phyloP scores from a whole-genome alignment of 2,888 invertebrate species.

The Bombylius discolor region DNA sequence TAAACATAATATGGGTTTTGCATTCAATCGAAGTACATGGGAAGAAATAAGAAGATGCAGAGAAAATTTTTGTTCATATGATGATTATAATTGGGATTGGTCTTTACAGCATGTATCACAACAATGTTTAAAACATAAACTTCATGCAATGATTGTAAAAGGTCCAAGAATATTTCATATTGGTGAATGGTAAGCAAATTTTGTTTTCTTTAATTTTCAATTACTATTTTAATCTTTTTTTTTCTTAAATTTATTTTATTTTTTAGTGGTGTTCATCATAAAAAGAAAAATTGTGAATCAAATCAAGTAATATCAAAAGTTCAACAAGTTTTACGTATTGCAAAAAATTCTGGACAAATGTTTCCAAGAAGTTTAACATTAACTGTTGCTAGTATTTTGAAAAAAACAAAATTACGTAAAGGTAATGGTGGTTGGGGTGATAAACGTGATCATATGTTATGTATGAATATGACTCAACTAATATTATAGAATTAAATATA shows the following conservation, averaged over 20 bases:
- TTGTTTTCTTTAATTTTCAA: not conserved
- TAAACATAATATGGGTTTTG: constrained; percentile 99
- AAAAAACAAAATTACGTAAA: constrained; percentile 64
- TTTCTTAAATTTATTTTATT: constrained; percentile 14
- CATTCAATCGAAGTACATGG: constrained; percentile 83
- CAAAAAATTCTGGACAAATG: constrained; percentile 47
- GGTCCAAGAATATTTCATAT: constrained; percentile 96
- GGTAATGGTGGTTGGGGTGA: constrained; percentile 99
- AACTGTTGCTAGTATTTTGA: constrained; percentile 51
- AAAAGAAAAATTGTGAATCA: constrained; percentile 80
- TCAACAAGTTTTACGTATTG: constrained; percentile 61
- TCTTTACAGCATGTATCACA: constrained; percentile 84
- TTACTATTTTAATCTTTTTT: not conserved
- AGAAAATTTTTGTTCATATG: constrained; percentile 83
- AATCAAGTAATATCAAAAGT: constrained; percentile 74
- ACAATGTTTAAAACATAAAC: constrained; percentile 59
- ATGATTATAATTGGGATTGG: constrained; percentile 99
- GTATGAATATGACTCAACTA: constrained; percentile 53
- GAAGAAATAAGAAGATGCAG: constrained; percentile 65
- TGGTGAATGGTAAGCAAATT: constrained; percentile 77
- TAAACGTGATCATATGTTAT: constrained; percentile 65
- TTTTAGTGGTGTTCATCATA: constrained; percentile 88
- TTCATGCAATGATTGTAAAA: constrained; percentile 79
- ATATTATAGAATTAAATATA: constrained; percentile 19
- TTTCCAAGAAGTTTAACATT: constrained; percentile 57